These are phyloP conservation scores for Hypsibius dujardini DNA, from an alignment of 1,140 invertebrate species.

Conservation along the genomic window DNA sequence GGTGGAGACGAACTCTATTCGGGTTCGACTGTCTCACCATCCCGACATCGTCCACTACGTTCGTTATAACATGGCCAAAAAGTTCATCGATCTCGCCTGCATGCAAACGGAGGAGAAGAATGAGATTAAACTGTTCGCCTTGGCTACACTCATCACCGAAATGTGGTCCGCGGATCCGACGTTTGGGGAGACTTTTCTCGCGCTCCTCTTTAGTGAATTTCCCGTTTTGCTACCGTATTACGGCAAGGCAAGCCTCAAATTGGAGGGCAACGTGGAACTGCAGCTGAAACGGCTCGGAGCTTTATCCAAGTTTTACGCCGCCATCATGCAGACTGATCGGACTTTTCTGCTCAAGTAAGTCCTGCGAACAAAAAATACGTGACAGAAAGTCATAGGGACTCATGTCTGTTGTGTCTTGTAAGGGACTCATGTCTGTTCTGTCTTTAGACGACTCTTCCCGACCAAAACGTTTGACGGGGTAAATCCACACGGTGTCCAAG, in stretches of 20 bases:
- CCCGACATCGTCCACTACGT: conserved; percentile 1
- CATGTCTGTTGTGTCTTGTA: too few species aligned
- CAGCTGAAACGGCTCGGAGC: neutral
- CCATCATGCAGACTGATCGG: conserved; percentile 14
- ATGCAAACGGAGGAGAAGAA: conserved; percentile 12
- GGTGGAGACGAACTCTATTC: conserved; percentile 8
- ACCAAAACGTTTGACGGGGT: neutral
- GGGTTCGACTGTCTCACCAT: neutral
- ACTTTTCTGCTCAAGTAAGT: neutral
- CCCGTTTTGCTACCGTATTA: neutral
- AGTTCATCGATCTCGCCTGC: conserved; percentile 5
- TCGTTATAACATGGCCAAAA: conserved; percentile 16
- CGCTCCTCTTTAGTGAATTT: neutral
- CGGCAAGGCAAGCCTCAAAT: neutral
- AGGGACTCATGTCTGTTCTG: neutral
- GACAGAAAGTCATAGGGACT: too few species aligned
- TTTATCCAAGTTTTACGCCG: conserved; percentile 13
- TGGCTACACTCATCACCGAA: conserved; percentile 6
- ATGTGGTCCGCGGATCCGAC: neutral
- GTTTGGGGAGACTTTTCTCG: conserved; percentile 11
- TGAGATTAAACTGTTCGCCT: conserved; percentile 3
- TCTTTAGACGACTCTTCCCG: neutral
- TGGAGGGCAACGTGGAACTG: conserved; percentile 7
- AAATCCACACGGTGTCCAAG: conserved; percentile 6
- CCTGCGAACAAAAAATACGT: too few species aligned